These are phyloP conservation scores for Sycobia sp. DNA, from an alignment of 1,140 invertebrate genomes.

Conservation along the genomic window DNA sequence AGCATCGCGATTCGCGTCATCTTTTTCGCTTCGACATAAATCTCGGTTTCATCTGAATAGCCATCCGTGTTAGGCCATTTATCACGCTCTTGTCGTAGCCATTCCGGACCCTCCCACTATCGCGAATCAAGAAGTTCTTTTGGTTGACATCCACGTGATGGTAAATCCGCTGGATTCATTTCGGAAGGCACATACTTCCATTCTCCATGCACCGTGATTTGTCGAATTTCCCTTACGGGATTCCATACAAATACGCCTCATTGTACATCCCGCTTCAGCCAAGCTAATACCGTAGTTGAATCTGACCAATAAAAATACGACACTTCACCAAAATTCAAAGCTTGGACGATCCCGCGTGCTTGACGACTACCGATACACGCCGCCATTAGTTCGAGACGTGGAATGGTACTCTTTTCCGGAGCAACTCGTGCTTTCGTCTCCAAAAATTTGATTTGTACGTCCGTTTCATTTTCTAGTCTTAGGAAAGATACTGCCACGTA, in stretches of 20 bases:
- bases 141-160: too few relatives aligned
- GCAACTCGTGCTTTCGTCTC: conserved; percentile 45
- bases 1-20: background rate
- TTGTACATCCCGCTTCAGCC: too few relatives aligned
- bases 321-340: background rate
- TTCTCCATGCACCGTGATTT: too few relatives aligned
- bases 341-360: conserved; percentile 25
- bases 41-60: background rate
- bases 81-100: too few relatives aligned
- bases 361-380: conserved; percentile 18
- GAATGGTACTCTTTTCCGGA: conserved; percentile 45
- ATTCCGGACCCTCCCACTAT: too few relatives aligned
- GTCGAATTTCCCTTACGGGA: conserved; percentile 27
- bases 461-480: background rate
- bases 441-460: conserved; percentile 9
- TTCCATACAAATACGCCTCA: conserved; percentile 26
- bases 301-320: conserved; percentile 1
- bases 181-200: too few relatives aligned
- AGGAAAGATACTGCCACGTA: conserved; percentile 41
- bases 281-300: too few relatives aligned
- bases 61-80: background rate
- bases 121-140: too few relatives aligned
- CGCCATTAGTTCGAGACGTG: conserved; percentile 48
- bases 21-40: too few relatives aligned
- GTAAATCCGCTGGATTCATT: too few relatives aligned